A percentile compares a stretch with the other conserved stretches of the same genome.
Evolutionary conservation across 2,113 vertebrate species (phyloP).

Genomic region (Plestiodon gilberti): DNA sequence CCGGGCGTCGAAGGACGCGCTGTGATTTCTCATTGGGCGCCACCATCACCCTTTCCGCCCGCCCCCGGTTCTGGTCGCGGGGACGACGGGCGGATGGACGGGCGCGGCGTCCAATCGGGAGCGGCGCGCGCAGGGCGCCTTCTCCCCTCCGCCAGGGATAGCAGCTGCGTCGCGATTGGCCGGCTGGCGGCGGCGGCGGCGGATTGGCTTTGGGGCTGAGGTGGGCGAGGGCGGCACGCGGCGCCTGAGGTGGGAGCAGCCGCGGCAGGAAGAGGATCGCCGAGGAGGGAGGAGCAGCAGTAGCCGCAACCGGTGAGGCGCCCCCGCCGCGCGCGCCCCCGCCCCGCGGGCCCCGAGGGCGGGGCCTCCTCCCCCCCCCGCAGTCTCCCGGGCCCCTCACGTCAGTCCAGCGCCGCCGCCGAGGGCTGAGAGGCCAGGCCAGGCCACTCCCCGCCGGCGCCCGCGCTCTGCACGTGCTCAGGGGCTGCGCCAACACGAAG

Average conservation of each 20-base stretch:
- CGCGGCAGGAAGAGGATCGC: background rate
- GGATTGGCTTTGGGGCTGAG: background rate
- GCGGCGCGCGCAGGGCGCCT: background rate
- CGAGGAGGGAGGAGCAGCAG: background rate
- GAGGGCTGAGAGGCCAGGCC: background rate
- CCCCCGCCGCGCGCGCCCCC: background rate
- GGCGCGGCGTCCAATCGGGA: background rate
- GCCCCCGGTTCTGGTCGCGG: background rate
- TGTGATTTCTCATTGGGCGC: conserved; percentile 59
- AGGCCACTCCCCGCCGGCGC: background rate
- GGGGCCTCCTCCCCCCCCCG: background rate
- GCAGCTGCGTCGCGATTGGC: background rate
- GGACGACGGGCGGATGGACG: background rate
- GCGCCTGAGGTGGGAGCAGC: conserved; percentile 17
- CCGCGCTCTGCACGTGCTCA: background rate
- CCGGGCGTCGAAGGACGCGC: conserved; percentile 47
- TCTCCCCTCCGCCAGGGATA: background rate
- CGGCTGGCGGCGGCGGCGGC: background rate
- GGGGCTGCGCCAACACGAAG: background rate
- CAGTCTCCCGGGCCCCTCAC: background rate
- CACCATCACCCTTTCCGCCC: fast-evolving
- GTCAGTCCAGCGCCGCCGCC: background rate
- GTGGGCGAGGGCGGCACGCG: conserved; percentile 3
- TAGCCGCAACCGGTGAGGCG: background rate
- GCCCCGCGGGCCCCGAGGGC: background rate